Percentiles rank a stretch among this genome's conserved stretches.
Conservation (phyloP, 2,888 invertebrate genomes). For the Drosophila paramelanica region DNA sequence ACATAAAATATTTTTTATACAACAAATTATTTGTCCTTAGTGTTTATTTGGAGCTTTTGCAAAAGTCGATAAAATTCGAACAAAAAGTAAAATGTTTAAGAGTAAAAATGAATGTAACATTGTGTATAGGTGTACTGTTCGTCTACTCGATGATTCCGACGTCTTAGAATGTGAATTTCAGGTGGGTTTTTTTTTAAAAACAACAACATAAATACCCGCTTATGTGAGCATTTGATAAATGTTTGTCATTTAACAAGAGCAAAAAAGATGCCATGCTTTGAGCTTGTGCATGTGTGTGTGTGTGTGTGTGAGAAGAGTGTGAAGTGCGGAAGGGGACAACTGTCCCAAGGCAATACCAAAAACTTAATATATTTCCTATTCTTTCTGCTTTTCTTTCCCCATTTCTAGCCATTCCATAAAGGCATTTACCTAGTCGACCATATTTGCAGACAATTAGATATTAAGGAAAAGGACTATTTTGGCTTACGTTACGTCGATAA, state of each 20-base stretch:
- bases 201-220: not conserved
- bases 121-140: slow-evolving; percentile 94
- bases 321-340: slow-evolving; percentile 21
- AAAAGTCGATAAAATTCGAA: slow-evolving; percentile 57
- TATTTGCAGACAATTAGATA: slow-evolving; percentile 95
- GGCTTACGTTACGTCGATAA: slow-evolving; percentile 96
- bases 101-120: slow-evolving; percentile 90
- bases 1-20: slow-evolving; percentile 17
- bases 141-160: slow-evolving; percentile 95
- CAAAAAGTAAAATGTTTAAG: slow-evolving; percentile 79
- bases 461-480: slow-evolving; percentile 97
- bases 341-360: slow-evolving; percentile 2
- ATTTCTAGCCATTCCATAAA: slow-evolving; percentile 90
- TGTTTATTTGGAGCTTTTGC: slow-evolving; percentile 27
- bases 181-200: slow-evolving; percentile 85
- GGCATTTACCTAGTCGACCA: slow-evolving; percentile 95
- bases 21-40: slow-evolving; percentile 1
- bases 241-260: not conserved
- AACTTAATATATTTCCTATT: not conserved
- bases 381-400: not conserved
- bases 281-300: not conserved
- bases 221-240: not conserved
- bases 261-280: slow-evolving; percentile 3
- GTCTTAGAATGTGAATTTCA: slow-evolving; percentile 97
- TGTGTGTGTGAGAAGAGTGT: not conserved